A percentile compares a stretch with the other conserved stretches of the same genome.
phyloP scores from a whole-genome alignment of 2,888 invertebrate genomes.

The Resseliella maxima region DNA sequence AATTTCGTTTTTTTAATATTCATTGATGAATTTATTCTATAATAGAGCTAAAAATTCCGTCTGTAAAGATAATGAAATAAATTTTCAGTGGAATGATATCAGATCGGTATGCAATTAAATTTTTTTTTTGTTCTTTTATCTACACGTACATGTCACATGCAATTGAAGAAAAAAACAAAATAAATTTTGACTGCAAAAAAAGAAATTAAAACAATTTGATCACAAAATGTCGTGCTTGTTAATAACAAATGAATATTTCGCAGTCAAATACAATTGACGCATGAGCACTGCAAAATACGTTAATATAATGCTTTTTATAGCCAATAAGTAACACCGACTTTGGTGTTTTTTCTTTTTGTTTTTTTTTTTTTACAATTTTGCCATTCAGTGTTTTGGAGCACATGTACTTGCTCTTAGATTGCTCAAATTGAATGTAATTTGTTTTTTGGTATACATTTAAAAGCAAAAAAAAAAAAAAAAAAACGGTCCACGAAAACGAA shows the following conservation, averaged over 20 bases:
- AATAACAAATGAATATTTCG: neutral
- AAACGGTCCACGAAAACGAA: neutral
- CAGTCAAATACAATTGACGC: neutral
- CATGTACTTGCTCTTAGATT: neutral
- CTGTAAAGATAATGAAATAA: too few species aligned
- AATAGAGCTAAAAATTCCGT: too few species aligned
- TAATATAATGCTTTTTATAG: neutral
- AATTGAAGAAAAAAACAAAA: neutral
- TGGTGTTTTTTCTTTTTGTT: neutral
- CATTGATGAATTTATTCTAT: too few species aligned
- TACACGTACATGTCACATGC: too few species aligned
- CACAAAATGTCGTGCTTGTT: neutral
- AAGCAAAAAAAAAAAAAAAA: too few species aligned
- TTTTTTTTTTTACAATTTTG: too few species aligned
- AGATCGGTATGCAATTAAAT: too few species aligned
- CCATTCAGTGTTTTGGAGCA: neutral
- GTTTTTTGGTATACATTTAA: neutral
- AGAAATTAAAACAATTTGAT: neutral
- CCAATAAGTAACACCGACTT: constrained; percentile 19
- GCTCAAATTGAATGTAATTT: constrained; percentile 44
- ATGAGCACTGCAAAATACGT: neutral
- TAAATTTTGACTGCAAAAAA: neutral
- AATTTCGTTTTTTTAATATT: too few species aligned
- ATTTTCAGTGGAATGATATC: too few species aligned
- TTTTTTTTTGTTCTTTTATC: too few species aligned